These are phyloP conservation scores for Holacanthus passer DNA, from an alignment of 2,113 vertebrate species.

Conservation along the genomic window DNA sequence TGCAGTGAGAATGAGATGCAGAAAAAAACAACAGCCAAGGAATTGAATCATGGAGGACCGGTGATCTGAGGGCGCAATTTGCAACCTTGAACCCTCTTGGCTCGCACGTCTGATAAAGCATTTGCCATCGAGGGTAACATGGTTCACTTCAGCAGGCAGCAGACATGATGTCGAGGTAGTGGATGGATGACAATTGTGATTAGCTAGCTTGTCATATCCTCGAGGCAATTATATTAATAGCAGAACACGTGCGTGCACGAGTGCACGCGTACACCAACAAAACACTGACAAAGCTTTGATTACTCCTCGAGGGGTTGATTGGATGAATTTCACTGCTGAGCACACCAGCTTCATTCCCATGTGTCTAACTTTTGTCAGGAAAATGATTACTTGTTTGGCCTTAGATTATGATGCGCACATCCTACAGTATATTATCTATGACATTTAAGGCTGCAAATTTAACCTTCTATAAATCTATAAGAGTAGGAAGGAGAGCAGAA, in stretches of 20 bases:
- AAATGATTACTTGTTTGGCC: constrained; percentile 45
- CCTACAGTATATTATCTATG: constrained; percentile 18
- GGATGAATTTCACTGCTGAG: constrained; percentile 70
- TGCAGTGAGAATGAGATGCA: neutral
- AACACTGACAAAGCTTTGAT: constrained; percentile 70
- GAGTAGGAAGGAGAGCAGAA: neutral
- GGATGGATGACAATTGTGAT: constrained; percentile 70
- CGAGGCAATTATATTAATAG: constrained; percentile 79
- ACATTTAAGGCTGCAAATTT: constrained; percentile 7
- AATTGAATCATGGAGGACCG: neutral
- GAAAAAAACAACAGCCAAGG: neutral
- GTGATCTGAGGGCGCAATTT: constrained; percentile 5
- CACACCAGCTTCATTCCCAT: constrained; percentile 34
- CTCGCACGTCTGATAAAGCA: constrained; percentile 1
- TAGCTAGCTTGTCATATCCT: constrained; percentile 75
- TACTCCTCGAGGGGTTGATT: constrained; percentile 77
- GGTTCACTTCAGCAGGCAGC: constrained; percentile 39
- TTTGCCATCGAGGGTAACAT: constrained; percentile 8
- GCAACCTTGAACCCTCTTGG: neutral
- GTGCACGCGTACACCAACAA: constrained; percentile 28
- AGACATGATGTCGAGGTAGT: constrained; percentile 41
- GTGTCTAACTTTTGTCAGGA: constrained; percentile 50
- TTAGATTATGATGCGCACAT: constrained; percentile 25
- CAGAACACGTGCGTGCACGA: constrained; percentile 36
- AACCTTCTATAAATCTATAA: neutral